A percentile compares a stretch with the other conserved stretches of the same genome.
These are phyloP conservation scores for Amphipyra berbera DNA, from an alignment of 2,888 invertebrate species.

Conservation along the genomic window DNA sequence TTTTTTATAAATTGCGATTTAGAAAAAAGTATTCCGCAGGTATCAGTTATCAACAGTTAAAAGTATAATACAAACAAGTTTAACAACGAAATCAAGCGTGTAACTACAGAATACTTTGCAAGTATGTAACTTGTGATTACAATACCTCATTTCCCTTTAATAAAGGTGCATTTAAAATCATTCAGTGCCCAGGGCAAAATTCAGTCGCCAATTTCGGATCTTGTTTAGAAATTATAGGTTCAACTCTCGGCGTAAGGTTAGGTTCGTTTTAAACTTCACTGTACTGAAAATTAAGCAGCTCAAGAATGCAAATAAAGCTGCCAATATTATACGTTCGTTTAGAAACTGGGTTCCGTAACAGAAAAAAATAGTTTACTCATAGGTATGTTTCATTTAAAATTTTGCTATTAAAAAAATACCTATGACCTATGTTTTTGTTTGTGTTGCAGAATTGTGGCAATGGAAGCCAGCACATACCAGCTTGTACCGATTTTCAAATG, in stretches of 20 bases:
- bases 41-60: conserved; percentile 3
- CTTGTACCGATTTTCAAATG: too few species aligned
- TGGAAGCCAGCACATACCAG: too few species aligned
- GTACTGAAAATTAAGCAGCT: conserved; percentile 50
- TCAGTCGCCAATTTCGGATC: conserved; percentile 87
- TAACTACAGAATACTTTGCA: conserved; percentile 52
- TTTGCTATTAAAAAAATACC: not conserved
- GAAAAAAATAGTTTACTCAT: not conserved
- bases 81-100: conserved; percentile 37
- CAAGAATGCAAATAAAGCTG: conserved; percentile 44
- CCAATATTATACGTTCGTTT: conserved; percentile 10
- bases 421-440: too few species aligned
- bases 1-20: not conserved
- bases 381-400: not conserved
- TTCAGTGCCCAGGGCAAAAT: conserved; percentile 78
- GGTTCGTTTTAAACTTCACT: conserved; percentile 62
- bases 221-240: conserved; percentile 90
- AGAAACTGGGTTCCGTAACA: conserved; percentile 3
- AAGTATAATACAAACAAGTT: conserved; percentile 42
- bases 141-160: conserved; percentile 86
- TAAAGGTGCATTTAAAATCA: conserved; percentile 84
- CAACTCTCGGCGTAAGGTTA: conserved; percentile 75
- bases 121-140: conserved; percentile 78
- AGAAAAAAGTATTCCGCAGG: not conserved
- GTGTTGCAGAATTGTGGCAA: too few species aligned